These are phyloP conservation scores for Gymnarchus niloticus DNA, from an alignment of 2,113 vertebrate genomes.

Conservation along the genomic window DNA sequence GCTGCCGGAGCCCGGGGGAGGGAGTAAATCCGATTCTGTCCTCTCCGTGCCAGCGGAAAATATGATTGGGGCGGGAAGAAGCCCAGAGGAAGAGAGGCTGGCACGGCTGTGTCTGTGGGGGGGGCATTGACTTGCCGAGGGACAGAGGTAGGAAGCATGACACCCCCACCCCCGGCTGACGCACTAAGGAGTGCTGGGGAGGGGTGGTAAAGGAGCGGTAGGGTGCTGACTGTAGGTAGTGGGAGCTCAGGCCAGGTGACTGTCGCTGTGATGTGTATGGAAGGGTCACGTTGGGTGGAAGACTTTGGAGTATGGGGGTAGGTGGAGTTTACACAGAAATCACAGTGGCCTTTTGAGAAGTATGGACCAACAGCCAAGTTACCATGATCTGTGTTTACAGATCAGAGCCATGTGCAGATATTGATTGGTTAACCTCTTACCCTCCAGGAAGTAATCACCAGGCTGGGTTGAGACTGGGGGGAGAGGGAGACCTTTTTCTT, in stretches of 20 bases:
- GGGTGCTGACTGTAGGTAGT: neutral
- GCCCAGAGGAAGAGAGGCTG: constrained; percentile 49
- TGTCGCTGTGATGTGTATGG: too few relatives aligned
- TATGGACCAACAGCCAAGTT: too few relatives aligned
- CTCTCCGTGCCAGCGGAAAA: neutral
- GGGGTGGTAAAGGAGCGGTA: neutral
- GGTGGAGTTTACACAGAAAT: too few relatives aligned
- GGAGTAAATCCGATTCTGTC: constrained; percentile 25
- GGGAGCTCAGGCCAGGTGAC: too few relatives aligned
- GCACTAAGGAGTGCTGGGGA: neutral
- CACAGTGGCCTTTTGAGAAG: too few relatives aligned
- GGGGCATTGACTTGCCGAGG: neutral
- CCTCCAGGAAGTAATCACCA: constrained; percentile 37
- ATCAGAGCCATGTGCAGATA: too few relatives aligned
- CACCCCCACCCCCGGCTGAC: neutral
- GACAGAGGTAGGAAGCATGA: neutral
- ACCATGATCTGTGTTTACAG: too few relatives aligned
- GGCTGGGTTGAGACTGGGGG: neutral
- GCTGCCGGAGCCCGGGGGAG: constrained; percentile 58
- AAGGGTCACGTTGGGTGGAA: too few relatives aligned
- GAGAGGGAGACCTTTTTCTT: neutral
- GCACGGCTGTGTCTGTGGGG: neutral
- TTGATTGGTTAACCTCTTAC: too few relatives aligned
- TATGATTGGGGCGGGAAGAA: constrained; percentile 47
- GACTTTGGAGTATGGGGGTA: too few relatives aligned